A percentile compares a stretch with the other conserved stretches of the same genome.
These are phyloP conservation scores for Athalia circularis DNA, from an alignment of 2,888 invertebrate species.

Conservation along the genomic window DNA sequence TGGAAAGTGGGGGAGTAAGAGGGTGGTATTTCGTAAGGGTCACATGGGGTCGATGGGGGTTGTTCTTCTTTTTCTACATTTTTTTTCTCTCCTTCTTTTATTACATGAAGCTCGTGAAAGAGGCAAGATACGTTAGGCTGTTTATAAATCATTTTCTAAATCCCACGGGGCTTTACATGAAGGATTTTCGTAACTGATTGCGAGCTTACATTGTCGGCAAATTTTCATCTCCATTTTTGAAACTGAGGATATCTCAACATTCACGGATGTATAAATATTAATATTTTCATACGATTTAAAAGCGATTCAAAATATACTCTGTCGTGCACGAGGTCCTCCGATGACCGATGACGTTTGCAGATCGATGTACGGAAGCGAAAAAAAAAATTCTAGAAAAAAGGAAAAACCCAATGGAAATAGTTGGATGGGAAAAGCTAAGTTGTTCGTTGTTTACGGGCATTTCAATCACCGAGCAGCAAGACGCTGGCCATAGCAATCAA, in stretches of 20 bases:
- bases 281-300: neutral
- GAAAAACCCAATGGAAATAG: neutral
- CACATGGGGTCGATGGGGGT: constrained; percentile 34
- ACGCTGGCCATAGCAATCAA: constrained; percentile 6
- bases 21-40: constrained; percentile 23
- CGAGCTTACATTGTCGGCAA: constrained; percentile 41
- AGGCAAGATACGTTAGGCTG: constrained; percentile 26
- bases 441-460: neutral
- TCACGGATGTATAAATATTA: neutral
- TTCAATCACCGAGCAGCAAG: constrained; percentile 7
- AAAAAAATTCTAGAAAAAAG: neutral
- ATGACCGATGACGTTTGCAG: no score
- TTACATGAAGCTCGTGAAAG: no score
- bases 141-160: constrained; percentile 42
- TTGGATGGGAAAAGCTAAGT: constrained; percentile 2
- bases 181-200: constrained; percentile 43
- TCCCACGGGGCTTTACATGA: constrained; percentile 35
- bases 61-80: no score
- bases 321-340: neutral
- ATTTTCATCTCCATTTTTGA: constrained; percentile 28
- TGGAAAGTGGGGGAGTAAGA: neutral
- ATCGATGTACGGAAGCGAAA: no score
- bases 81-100: no score
- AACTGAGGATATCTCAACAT: neutral
- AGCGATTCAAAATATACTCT: neutral